Conservation (phyloP, 2,888 invertebrate genomes). For the Micoletzkya japonica region DNA sequence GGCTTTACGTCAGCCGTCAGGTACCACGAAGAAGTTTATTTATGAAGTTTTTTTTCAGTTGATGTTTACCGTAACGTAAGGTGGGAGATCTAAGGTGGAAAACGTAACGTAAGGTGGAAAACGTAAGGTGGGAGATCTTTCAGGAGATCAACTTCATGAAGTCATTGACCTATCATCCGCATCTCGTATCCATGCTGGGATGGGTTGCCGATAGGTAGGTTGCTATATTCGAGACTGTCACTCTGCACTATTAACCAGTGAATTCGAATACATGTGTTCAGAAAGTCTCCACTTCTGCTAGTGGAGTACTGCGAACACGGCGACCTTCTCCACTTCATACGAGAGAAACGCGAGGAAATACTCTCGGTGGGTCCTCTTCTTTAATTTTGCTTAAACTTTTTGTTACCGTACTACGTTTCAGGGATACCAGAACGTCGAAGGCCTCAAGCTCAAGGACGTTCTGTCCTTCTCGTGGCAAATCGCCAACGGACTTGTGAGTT, state of each 20-base stretch:
- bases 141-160: constrained; percentile 61
- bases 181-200: constrained; percentile 56
- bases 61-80: not conserved
- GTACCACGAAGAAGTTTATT: not conserved
- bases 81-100: not conserved
- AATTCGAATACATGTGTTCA: not conserved
- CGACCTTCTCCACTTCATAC: constrained; percentile 53
- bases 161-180: constrained; percentile 54
- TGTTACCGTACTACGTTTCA: constrained; percentile 8
- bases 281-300: constrained; percentile 47
- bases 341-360: constrained; percentile 37
- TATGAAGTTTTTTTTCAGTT: not conserved
- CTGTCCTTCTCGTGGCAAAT: constrained; percentile 58
- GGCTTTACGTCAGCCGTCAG: not conserved
- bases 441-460: constrained; percentile 50
- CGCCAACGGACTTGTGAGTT: constrained; percentile 50
- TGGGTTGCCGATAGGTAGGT: constrained; percentile 43
- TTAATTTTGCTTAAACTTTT: not conserved
- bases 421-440: constrained; percentile 40
- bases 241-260: not conserved
- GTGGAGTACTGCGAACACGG: constrained; percentile 55
- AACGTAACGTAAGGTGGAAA: not conserved
- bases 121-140: constrained; percentile 1
- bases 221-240: not conserved
- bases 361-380: constrained; percentile 23